phyloP scores from a whole-genome alignment of 2,888 invertebrate species.

The Polylopha cassiicola region DNA sequence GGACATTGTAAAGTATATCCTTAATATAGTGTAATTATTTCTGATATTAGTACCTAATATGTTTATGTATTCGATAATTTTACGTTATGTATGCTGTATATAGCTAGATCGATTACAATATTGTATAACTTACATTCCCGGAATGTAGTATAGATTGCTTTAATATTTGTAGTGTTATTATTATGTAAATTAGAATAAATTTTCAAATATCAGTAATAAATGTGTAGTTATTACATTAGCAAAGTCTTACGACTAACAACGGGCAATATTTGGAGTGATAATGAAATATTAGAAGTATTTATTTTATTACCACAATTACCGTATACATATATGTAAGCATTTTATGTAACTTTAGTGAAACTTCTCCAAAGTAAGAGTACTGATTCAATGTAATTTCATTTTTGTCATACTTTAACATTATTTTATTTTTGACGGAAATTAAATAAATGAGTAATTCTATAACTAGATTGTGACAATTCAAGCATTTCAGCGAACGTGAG shows the following conservation, averaged over 20 bases:
- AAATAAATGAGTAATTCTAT: too few relatives aligned
- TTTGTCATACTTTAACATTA: too few relatives aligned
- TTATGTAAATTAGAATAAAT: conserved; percentile 31
- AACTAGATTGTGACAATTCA: too few relatives aligned
- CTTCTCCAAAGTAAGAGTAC: too few relatives aligned
- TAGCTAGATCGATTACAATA: conserved; percentile 42
- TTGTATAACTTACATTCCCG: conserved; percentile 57
- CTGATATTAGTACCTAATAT: too few relatives aligned
- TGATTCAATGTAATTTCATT: conserved; percentile 4
- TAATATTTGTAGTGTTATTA: conserved; percentile 50
- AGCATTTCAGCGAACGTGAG: too few relatives aligned
- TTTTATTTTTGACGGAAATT: too few relatives aligned
- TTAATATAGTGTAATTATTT: too few relatives aligned
- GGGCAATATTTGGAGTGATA: conserved; percentile 39
- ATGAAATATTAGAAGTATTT: conserved; percentile 39
- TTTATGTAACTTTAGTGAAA: too few relatives aligned
- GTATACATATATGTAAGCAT: conserved; percentile 18
- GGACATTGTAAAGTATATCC: too few relatives aligned
- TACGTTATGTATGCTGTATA: conserved; percentile 53
- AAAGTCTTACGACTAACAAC: conserved; percentile 27
- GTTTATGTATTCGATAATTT: too few relatives aligned
- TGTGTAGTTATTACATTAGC: conserved; percentile 34
- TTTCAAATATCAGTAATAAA: conserved; percentile 31
- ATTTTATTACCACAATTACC: conserved; percentile 31
- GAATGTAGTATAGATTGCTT: conserved; percentile 63